Evolutionary conservation across 2,113 vertebrate species (phyloP).

Genomic region (Notechis scutatus): DNA sequence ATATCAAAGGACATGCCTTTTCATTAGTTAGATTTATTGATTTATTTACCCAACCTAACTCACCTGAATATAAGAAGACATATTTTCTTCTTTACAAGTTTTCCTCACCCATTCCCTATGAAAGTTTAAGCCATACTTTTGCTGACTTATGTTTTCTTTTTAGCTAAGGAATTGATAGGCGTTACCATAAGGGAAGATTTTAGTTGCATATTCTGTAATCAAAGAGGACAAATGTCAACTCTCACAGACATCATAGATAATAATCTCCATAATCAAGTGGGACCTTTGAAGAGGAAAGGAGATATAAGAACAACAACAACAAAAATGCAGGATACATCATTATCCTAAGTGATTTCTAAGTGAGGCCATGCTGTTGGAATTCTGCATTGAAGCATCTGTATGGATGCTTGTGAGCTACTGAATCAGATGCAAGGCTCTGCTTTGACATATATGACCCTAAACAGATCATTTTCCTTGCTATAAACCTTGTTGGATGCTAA

Average conservation of each 20-base stretch:
- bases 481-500: neutral
- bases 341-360: neutral
- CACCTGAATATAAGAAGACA: neutral
- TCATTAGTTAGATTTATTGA: conserved; percentile 26
- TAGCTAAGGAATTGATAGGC: neutral
- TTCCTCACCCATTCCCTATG: neutral
- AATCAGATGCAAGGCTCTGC: neutral
- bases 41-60: neutral
- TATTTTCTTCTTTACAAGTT: neutral
- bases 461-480: neutral
- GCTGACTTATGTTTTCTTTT: neutral
- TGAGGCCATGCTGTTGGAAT: neutral
- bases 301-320: neutral
- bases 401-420: neutral
- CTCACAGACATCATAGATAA: neutral
- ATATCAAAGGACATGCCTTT: neutral
- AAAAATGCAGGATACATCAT: neutral
- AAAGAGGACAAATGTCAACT: neutral
- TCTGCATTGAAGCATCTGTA: neutral
- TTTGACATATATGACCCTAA: neutral
- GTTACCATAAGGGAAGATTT: neutral
- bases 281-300: neutral
- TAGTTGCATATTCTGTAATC: no score
- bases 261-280: neutral
- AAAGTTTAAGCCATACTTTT: neutral